These are phyloP conservation scores for Drosophila nigromelanica DNA, from an alignment of 1,140 invertebrate genomes.

Conservation along the genomic window DNA sequence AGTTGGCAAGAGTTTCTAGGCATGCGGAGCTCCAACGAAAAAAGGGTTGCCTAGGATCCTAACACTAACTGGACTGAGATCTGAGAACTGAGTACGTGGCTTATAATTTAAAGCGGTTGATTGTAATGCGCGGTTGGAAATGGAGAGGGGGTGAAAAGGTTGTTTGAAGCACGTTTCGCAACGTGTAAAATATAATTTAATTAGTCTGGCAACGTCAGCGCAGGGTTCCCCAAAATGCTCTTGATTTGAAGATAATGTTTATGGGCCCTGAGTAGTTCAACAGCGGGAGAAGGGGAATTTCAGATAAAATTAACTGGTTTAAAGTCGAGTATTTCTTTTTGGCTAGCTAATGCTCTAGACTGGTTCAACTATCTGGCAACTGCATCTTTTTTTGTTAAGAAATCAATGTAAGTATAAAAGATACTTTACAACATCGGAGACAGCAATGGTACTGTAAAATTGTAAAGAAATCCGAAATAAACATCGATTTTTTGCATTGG, in stretches of 20 bases:
- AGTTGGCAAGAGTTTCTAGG: conserved; percentile 41
- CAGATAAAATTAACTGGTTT: neutral
- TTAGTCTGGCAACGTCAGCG: conserved; percentile 60
- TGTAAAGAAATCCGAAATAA: too few relatives aligned
- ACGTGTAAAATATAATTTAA: conserved; percentile 68
- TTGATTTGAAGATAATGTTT: conserved; percentile 52
- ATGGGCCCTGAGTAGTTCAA: conserved; percentile 7
- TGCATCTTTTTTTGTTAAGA: neutral
- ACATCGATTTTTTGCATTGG: too few relatives aligned
- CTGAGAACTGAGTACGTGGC: conserved; percentile 13
- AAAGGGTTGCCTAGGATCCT: conserved; percentile 34
- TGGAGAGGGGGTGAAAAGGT: neutral
- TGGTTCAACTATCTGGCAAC: neutral
- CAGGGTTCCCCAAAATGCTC: conserved; percentile 30
- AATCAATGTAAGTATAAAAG: neutral
- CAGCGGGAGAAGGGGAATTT: neutral
- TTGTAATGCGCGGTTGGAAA: conserved; percentile 24
- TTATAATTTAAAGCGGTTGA: conserved; percentile 40
- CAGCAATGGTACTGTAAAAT: too few relatives aligned
- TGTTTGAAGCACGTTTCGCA: conserved; percentile 63
- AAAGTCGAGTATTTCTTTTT: neutral
- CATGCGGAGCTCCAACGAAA: neutral
- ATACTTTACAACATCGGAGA: too few relatives aligned
- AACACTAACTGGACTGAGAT: neutral
- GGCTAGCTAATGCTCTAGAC: neutral